Evolutionary conservation across 2,113 vertebrate genomes (phyloP), one percentile per base, ranked within the genome.

Genomic region (Etheostoma spectabile): DNA sequence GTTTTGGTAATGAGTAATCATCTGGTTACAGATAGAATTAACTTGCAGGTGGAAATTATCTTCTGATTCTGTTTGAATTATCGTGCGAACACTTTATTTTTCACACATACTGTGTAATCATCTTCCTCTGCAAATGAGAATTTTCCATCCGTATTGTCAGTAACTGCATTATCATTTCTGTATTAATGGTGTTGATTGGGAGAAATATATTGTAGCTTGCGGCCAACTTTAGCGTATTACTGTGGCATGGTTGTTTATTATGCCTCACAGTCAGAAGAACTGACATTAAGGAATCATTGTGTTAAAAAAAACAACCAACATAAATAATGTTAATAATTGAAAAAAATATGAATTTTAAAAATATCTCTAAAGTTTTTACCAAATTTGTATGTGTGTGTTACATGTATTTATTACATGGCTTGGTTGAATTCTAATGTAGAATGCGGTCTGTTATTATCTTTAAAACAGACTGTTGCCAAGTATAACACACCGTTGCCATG

Each of bases 111-210:
- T 51, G 10, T 77, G 46, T 68, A 77, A 79, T 76, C 78, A 75
- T 86, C 70, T 78, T 80, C 78, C 75, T 81, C 72, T 77, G 86
- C 76, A 92, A 83, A 85, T 88, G 84, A 91, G 70, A 80, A 11
- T 64, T 57, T 91, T 86, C 66, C 74, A 60, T 77, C 70, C 19
- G 56, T 65, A 33, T 60, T 56, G 74, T 76, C 79, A 88, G 74
- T 87, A 91, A 86, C 63, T 61, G 56, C 49, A 63, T 83, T 75
- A 89, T 89, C 82, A 88, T 67, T 53, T 42, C 30, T 24, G 51
- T 87, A 33, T 16, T 79, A 57, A 89, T 42, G 65, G 90, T 88
- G 89, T 77, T 90, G 84, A 88, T 89, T 91, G 86, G 74, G 69
- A 70, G 55, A 76, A 68, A 69, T 78, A 19, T 53, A 72, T 65